Evolutionary conservation across 2,797 vertebrate species (phyloP), one percentile per base, ranked within the genome.

Genomic region (Martes flavigula): DNA sequence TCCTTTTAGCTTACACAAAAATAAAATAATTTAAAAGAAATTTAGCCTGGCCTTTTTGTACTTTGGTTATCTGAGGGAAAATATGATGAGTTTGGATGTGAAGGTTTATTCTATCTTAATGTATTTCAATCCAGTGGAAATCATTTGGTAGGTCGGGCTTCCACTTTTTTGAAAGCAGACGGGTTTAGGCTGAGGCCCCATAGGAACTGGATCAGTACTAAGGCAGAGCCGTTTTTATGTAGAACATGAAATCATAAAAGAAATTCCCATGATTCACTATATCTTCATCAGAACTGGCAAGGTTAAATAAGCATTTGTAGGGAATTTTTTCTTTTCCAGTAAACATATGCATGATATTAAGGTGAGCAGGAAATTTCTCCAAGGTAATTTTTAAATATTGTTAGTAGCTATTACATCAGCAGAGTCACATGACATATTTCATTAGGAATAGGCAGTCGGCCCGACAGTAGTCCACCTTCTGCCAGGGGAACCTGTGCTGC

Each of bases 1-100:
- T 99, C 99, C 99, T 99, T 99, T 99, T 99, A 99, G 99, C 99
- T 99, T 99, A 99, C 99, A 99, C 99, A 99, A 99, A 98, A 99
- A 99, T 99, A 99, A 99, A 99, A 98, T 99, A 99, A 99, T 99
- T 99, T 99, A 99, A 99, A 99, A 99, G 98, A 99, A 99, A 96
- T 97, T 64, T 87, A 96, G 90, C 87, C 95, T 97, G 86, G 40
- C 94, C 1, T 98, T 75, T 96, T 98, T 97, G 82, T 95, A 60
- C 60, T 90, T 97, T 87, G 85, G 21, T 92, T 92, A 38, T 87
- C 46, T 91, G 38, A 75, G 11, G 64, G 48, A 56, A 79, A 96
- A 90, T 83, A 13, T 2, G 46, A 11, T 2, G 46, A 2, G 0
- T 90, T 85, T 95, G 56, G 15, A 87, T 68, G 3, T 66, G 18